phyloP scores from a whole-genome alignment of 2,888 invertebrate genomes.

The Gryllus longicercus region DNA sequence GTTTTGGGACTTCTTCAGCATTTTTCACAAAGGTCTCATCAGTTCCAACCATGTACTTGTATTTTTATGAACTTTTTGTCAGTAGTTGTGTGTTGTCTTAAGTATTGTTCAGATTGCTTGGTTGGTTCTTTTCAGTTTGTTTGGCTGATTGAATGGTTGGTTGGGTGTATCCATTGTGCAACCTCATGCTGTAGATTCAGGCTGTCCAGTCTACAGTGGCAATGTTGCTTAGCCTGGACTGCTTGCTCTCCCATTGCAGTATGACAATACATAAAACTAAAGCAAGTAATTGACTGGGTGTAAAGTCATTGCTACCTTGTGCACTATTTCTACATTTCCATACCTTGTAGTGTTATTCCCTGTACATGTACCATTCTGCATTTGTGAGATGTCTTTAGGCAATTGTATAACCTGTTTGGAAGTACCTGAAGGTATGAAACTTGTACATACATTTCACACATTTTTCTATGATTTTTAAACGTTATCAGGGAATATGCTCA shows the following conservation, averaged over 20 bases:
- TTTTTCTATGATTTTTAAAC: no score
- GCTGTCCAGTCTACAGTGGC: neutral
- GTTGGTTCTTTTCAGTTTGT: slow-evolving; percentile 29
- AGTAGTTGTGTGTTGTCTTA: slow-evolving; percentile 37
- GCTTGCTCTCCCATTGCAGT: slow-evolving; percentile 32
- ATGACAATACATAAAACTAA: slow-evolving; percentile 34
- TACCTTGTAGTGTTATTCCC: neutral
- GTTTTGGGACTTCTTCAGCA: slow-evolving; percentile 31
- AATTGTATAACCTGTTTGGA: no score
- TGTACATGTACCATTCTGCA: no score
- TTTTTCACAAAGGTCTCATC: slow-evolving; percentile 36
- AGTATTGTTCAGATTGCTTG: slow-evolving; percentile 35
- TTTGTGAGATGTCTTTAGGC: no score
- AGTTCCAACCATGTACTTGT: slow-evolving; percentile 35
- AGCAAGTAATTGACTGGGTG: slow-evolving; percentile 19
- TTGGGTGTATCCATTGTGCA: slow-evolving; percentile 31
- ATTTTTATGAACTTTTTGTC: slow-evolving; percentile 38
- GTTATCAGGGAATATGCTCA: no score
- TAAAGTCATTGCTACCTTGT: slow-evolving; percentile 4
- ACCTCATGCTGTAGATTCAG: slow-evolving; percentile 32
- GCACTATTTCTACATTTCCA: neutral
- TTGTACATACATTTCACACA: no score
- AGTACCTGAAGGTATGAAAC: no score
- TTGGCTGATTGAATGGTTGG: slow-evolving; percentile 17
- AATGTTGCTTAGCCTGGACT: slow-evolving; percentile 18